These are phyloP conservation scores for Crotalus adamanteus DNA, from an alignment of 2,797 vertebrate genomes.

Conservation along the genomic window DNA sequence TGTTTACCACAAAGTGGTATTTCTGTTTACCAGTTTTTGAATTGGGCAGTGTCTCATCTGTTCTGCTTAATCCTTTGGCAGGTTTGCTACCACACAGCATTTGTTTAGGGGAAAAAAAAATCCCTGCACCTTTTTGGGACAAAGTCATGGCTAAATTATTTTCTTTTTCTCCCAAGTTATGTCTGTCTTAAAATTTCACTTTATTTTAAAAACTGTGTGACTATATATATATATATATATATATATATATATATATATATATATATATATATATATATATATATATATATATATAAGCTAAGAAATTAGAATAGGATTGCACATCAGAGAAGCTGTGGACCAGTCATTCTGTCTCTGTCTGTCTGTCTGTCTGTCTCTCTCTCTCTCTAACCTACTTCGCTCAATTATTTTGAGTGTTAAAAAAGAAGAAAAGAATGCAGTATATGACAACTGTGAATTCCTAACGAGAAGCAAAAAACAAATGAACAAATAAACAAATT, in stretches of 20 bases:
- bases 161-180: not conserved
- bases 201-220: not conserved
- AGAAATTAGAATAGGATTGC: not conserved
- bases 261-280: no score
- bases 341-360: not conserved
- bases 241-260: not conserved
- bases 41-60: not conserved
- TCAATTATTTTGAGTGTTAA: not conserved
- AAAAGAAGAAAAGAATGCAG: not conserved
- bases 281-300: not conserved
- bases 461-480: not conserved
- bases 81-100: conserved; percentile 6
- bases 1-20: not conserved
- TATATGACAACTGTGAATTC: not conserved
- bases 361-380: no score
- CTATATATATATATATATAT: not conserved
- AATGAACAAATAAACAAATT: not conserved
- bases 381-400: not conserved
- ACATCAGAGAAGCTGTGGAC: not conserved
- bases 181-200: not conserved
- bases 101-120: not conserved
- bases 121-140: not conserved
- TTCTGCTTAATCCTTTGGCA: not conserved
- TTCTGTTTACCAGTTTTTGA: not conserved
- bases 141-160: not conserved